phyloP scores from a whole-genome alignment of 2,888 invertebrate species.

The Venustoraphidia nigricollis region DNA sequence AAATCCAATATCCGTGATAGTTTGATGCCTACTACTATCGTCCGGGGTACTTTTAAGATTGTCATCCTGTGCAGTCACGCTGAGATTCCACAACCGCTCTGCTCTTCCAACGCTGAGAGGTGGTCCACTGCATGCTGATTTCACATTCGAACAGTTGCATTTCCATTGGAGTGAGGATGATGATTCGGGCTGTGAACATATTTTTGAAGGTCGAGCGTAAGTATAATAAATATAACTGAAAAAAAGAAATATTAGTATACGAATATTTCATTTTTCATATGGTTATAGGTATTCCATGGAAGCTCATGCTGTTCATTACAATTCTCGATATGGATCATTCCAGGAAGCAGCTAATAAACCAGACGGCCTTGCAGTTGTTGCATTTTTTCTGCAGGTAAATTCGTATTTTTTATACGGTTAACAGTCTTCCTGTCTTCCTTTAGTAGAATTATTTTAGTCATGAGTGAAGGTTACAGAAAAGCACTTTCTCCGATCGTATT shows the following conservation, averaged over 20 bases:
- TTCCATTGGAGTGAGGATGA: constrained; percentile 69
- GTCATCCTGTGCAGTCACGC: constrained; percentile 31
- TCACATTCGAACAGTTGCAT: constrained; percentile 61
- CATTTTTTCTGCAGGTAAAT: constrained; percentile 45
- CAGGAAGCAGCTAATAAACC: constrained; percentile 47
- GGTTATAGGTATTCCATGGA: constrained; percentile 51
- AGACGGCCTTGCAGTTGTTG: constrained; percentile 55
- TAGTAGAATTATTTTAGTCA: too few relatives aligned
- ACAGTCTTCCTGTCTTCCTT: not conserved
- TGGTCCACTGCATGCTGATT: constrained; percentile 46
- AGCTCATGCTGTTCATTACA: constrained; percentile 66
- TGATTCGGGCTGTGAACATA: constrained; percentile 65
- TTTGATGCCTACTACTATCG: too few relatives aligned
- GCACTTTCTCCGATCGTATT: constrained; percentile 33
- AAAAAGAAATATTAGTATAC: too few relatives aligned
- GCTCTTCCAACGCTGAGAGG: constrained; percentile 43
- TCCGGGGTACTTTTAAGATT: not conserved
- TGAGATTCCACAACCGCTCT: constrained; percentile 39
- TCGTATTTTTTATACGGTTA: constrained; percentile 22
- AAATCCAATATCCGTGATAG: too few relatives aligned
- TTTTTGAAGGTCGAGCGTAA: constrained; percentile 52
- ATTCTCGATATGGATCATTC: constrained; percentile 48
- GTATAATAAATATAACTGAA: constrained; percentile 15
- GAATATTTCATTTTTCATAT: too few relatives aligned
- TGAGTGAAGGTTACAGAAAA: too few relatives aligned